Evolutionary conservation across 1,140 invertebrate genomes (phyloP), one percentile per base, ranked within the genome.

Genomic region (Drosophila santomea): DNA sequence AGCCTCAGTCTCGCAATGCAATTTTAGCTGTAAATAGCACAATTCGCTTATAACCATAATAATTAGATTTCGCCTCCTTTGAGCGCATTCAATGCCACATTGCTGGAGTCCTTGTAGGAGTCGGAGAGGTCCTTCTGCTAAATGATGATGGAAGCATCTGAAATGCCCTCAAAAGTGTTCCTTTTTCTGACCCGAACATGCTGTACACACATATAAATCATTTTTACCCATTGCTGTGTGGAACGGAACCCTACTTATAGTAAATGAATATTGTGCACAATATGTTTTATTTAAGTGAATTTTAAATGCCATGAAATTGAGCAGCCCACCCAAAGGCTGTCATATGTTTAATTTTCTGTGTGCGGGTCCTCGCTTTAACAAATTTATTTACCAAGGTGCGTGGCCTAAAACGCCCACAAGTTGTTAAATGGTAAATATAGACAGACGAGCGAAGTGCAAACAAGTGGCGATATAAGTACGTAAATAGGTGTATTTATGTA

Each of bases 261-360:
- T 48, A 81, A 81, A 82, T 69, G 79, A 52, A 36, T 68, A 63
- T 63, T 35, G 74, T 32, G 23, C 20, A 66, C 59, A 52, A 78
- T 78, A 83, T 83, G 69, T 83, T 75, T 83, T 79, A 83, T 83
- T 83, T 83, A 83, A 83, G 75, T 83, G 80, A 82, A 83, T 83
- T 75, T 78, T 83, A 83, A 83, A 83, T 83, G 80, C 57, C 54
- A 51, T 36, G 52, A 83, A 82, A 83, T 83, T 58, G 69, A 59
- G 36, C 61, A 69, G 44, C 43, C 72, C 52, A 66, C 69, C 57
- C 44, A 56, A 23, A 25, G 36, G 35, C 59, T 68, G 62, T 78
- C 78, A 83, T 75, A 83, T 83, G 83, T 83, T 83, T 83, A 67
- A 78, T 83, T 79, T 74, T 57, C 58, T 50, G n/a, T 50, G n/a